Percentiles rank a stretch among this genome's conserved stretches.
These are phyloP conservation scores for Masticophis lateralis DNA, from an alignment of 2,797 vertebrate species.

Conservation along the genomic window DNA sequence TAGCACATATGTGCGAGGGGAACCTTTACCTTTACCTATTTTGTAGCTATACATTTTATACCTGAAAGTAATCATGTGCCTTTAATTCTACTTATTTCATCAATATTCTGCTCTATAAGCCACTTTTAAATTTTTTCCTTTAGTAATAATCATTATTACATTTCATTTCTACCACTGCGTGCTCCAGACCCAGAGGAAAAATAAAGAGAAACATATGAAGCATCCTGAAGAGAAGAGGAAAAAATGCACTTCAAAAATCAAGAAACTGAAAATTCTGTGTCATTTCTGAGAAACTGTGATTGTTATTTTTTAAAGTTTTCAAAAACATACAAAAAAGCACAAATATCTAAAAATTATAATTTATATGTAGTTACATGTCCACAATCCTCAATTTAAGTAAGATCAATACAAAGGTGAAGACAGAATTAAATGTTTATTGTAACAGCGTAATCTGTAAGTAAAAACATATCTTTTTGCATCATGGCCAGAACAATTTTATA, in stretches of 20 bases:
- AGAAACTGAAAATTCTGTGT: neutral
- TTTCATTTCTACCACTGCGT: neutral
- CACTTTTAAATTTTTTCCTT: neutral
- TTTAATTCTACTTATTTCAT: neutral
- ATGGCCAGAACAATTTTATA: neutral
- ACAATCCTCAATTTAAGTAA: neutral
- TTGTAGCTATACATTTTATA: neutral
- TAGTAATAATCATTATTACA: neutral
- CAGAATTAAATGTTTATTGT: neutral
- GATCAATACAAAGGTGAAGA: neutral
- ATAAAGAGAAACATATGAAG: neutral
- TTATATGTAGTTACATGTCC: neutral
- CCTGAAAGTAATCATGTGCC: neutral
- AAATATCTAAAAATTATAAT: neutral
- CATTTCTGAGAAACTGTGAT: neutral
- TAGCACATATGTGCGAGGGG: too few species aligned
- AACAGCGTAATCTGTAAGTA: neutral
- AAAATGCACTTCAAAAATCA: neutral
- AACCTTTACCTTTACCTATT: neutral
- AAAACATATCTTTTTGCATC: neutral
- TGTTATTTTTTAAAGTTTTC: neutral
- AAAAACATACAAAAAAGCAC: neutral
- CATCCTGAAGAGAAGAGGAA: neutral
- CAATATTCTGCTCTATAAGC: neutral
- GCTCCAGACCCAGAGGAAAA: neutral